Evolutionary conservation across 2,113 vertebrate species (phyloP).

Genomic region (Raja brachyura): DNA sequence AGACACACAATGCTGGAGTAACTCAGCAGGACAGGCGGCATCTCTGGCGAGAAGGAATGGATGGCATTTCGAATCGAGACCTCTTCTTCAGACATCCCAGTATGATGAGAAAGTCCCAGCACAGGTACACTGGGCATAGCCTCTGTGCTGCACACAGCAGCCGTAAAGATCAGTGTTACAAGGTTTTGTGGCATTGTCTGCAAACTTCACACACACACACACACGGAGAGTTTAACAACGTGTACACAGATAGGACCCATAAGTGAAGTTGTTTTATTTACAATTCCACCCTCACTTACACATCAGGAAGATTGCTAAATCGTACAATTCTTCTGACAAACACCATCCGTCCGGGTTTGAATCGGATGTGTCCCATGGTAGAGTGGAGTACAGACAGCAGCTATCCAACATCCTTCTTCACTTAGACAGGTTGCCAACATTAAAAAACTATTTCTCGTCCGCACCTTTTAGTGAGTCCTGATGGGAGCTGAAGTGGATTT

Average conservation of each 20-base stretch:
- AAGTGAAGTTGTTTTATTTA: conserved; percentile 35
- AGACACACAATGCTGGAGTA: no score
- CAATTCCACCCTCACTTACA: background rate
- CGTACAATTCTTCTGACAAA: conserved; percentile 25
- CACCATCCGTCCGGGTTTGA: background rate
- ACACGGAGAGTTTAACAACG: background rate
- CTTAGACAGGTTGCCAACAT: background rate
- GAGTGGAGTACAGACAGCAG: background rate
- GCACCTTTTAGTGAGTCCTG: background rate
- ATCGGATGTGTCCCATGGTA: background rate
- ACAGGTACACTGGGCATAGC: background rate
- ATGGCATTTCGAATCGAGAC: no score
- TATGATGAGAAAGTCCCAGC: background rate
- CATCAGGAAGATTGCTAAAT: conserved; percentile 15
- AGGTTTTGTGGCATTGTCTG: background rate
- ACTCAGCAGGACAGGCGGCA: no score
- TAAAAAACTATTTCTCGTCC: background rate
- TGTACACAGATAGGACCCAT: background rate
- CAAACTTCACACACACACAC: background rate
- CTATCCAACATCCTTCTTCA: background rate
- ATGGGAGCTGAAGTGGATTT: background rate
- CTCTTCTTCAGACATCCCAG: background rate
- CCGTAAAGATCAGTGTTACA: background rate
- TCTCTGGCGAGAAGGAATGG: no score
- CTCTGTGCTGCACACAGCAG: background rate